Evolutionary conservation across 2,113 vertebrate species (phyloP), one percentile per base, ranked within the genome.

Genomic region (Limnothrissa miodon): DNA sequence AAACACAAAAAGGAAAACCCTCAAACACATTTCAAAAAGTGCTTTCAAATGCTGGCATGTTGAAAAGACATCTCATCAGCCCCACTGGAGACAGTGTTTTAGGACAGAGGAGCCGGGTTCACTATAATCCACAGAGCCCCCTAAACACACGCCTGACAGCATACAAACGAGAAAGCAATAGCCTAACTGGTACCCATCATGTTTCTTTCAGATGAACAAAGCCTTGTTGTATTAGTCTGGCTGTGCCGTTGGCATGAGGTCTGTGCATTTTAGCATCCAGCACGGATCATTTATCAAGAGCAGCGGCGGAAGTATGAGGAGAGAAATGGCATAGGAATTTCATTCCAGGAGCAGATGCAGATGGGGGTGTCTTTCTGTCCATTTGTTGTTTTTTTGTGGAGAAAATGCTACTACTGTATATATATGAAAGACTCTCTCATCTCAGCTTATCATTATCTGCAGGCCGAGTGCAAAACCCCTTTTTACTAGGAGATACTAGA

Each of bases 201-300:
- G 89, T 89, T 90, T 82, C 82, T 89, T 90, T 92, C 88, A 89
- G 83, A 89, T 84, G 85, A 92, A 93, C 89, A 92, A 93, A 92
- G 86, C 79, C 84, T 33, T 5, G 56, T 80, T 84, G 48, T 53
- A 45, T 85, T 89, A 86, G 87, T 84, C 81, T 39, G 45, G 88
- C 86, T 88, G 87, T 84, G 88, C 91, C 88, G 87, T 87, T 78
- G 87, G 89, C 88, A 88, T 80, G 82, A 90, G 88, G 85, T 89
- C 89, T 80, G 62, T 83, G 85, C 87, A 44, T 87, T 90, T 88
- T 84, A 91, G 87, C 84, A 89, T 84, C 84, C 80, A 84, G 81
- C 62, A 82, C 78, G 87, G 87, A 90, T 90, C 88, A 83, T 90
- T 89, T 88, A 93, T 92, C 90, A 90, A 81, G 83, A 87, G 82